phyloP scores from a whole-genome alignment of 2,888 invertebrate species.

The Polydrusus cervinus region DNA sequence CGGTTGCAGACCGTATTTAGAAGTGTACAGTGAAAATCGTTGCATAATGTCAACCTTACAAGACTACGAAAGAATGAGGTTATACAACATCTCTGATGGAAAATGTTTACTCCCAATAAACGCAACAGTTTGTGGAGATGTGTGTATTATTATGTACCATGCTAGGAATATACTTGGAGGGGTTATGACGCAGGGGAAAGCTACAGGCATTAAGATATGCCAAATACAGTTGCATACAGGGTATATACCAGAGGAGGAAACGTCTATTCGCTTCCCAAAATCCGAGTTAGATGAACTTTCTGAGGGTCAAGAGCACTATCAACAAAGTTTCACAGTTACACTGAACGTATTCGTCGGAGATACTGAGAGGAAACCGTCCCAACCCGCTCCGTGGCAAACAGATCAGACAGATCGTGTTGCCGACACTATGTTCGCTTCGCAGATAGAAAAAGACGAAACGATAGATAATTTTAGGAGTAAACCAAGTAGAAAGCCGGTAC shows the following conservation, averaged over 20 bases:
- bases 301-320: conserved; percentile 78
- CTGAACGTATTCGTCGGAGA: conserved; percentile 83
- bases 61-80: conserved; percentile 91
- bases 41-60: conserved; percentile 87
- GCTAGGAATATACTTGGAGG: conserved; percentile 89
- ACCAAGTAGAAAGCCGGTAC: conserved; percentile 63
- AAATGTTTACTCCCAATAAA: conserved; percentile 79
- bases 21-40: conserved; percentile 92
- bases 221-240: conserved; percentile 94
- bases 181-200: conserved; percentile 79
- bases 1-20: conserved; percentile 94
- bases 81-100: conserved; percentile 81
- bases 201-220: conserved; percentile 89
- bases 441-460: conserved; percentile 87
- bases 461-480: conserved; percentile 84
- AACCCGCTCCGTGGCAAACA: conserved; percentile 85
- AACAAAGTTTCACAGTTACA: conserved; percentile 80
- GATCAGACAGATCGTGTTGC: conserved; percentile 76
- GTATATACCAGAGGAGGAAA: conserved; percentile 84
- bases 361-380: conserved; percentile 78
- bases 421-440: conserved; percentile 82
- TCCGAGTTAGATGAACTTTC: conserved; percentile 88
- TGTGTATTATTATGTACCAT: conserved; percentile 86
- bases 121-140: conserved; percentile 88
- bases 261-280: conserved; percentile 82